Percentiles rank a stretch among this genome's conserved stretches.
These are phyloP conservation scores for Tyrannus savana DNA, from an alignment of 2,113 vertebrate genomes.

Conservation along the genomic window DNA sequence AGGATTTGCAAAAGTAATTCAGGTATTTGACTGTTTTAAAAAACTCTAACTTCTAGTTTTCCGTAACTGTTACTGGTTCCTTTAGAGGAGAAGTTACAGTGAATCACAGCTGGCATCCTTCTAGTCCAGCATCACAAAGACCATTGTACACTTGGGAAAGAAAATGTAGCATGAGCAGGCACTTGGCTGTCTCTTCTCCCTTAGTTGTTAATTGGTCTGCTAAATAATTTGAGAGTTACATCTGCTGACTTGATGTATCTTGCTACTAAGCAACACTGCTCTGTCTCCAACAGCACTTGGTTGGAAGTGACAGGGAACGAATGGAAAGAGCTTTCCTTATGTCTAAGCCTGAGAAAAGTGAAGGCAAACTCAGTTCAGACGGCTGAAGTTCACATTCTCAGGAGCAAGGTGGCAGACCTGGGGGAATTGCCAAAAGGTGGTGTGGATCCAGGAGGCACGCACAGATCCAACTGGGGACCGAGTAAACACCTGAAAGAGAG, in stretches of 20 bases:
- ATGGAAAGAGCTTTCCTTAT: not conserved
- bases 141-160: not conserved
- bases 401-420: not conserved
- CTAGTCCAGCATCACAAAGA: not conserved
- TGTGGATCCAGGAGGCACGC: not conserved
- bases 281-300: not conserved
- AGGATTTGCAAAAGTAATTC: not conserved
- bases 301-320: not conserved
- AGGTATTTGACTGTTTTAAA: not conserved
- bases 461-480: not conserved
- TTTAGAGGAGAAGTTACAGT: not conserved
- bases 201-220: not conserved
- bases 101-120: not conserved
- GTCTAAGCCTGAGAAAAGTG: not conserved
- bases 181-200: not conserved
- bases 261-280: not conserved
- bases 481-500: not conserved
- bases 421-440: not conserved
- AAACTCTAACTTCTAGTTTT: not conserved
- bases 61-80: accelerated
- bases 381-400: not conserved
- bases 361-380: not conserved
- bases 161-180: not conserved
- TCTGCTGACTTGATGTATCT: not conserved
- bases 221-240: not conserved